Percentiles rank a stretch among this genome's conserved stretches.
Conservation (phyloP, 2,113 vertebrate genomes). For the Podarcis cretensis region DNA sequence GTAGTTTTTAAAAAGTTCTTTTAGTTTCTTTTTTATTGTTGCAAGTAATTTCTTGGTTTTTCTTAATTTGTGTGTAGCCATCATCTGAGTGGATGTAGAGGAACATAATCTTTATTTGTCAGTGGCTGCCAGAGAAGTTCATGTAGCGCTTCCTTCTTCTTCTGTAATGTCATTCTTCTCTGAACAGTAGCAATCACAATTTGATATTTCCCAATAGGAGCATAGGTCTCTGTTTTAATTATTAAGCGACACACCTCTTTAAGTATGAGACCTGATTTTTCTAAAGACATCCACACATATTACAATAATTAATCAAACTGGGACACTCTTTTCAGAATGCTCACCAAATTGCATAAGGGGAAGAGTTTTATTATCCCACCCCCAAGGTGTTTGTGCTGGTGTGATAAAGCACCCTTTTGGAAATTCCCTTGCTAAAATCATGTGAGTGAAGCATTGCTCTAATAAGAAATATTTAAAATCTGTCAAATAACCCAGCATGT, state of each 20-base stretch:
- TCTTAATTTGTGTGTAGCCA: neutral
- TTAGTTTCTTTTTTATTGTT: neutral
- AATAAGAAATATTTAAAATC: neutral
- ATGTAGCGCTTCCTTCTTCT: neutral
- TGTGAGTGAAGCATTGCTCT: neutral
- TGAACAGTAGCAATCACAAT: neutral
- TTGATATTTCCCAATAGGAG: neutral
- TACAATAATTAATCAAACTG: neutral
- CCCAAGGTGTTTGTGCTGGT: neutral
- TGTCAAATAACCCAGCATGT: neutral
- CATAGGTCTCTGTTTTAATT: constrained; percentile 1
- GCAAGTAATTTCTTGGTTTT: neutral
- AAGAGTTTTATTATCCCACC: neutral
- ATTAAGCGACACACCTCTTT: neutral
- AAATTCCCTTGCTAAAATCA: neutral
- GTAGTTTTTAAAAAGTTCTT: neutral
- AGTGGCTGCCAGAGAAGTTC: neutral
- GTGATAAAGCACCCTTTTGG: neutral
- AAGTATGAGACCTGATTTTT: neutral
- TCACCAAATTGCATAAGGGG: neutral
- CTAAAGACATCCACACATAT: neutral
- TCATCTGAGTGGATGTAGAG: neutral
- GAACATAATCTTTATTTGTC: constrained; percentile 10
- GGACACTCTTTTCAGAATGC: neutral
- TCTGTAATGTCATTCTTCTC: constrained; percentile 4